These are phyloP conservation scores for Pseudoips prasinana DNA, from an alignment of 2,888 invertebrate species.

Conservation along the genomic window DNA sequence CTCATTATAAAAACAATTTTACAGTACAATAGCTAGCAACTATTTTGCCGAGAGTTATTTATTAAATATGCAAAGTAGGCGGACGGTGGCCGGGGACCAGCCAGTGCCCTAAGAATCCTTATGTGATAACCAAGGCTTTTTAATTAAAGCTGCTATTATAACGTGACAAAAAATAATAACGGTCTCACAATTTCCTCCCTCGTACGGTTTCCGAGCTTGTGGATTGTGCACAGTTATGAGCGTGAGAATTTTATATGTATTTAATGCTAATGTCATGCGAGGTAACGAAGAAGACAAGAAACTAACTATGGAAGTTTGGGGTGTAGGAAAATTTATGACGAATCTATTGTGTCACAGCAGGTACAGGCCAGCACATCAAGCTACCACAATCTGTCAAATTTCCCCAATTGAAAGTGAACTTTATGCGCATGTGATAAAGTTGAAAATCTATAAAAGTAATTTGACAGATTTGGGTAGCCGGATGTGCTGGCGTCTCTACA, in stretches of 20 bases:
- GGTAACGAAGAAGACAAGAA: too few relatives aligned
- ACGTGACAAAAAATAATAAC: constrained; percentile 52
- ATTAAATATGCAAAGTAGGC: constrained; percentile 8
- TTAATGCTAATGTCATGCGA: constrained; percentile 21
- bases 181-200: constrained; percentile 43
- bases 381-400: too few relatives aligned
- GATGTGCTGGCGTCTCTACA: too few relatives aligned
- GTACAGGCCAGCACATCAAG: too few relatives aligned
- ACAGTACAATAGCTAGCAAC: background rate
- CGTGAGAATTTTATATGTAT: constrained; percentile 27
- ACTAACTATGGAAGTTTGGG: too few relatives aligned
- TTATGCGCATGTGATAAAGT: too few relatives aligned
- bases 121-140: constrained; percentile 55
- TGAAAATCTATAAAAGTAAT: too few relatives aligned
- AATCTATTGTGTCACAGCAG: too few relatives aligned
- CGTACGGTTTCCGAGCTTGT: constrained; percentile 45
- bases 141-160: constrained; percentile 62
- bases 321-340: too few relatives aligned
- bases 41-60: constrained; percentile 5
- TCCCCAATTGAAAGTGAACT: too few relatives aligned
- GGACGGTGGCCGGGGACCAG: background rate
- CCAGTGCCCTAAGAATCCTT: constrained; percentile 43
- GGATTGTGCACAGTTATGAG: constrained; percentile 22
- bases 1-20: constrained; percentile 1
- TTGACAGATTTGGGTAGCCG: too few relatives aligned